Evolutionary conservation across 2,113 vertebrate genomes (phyloP), one percentile per base, ranked within the genome.

Genomic region (Setophaga petechia): DNA sequence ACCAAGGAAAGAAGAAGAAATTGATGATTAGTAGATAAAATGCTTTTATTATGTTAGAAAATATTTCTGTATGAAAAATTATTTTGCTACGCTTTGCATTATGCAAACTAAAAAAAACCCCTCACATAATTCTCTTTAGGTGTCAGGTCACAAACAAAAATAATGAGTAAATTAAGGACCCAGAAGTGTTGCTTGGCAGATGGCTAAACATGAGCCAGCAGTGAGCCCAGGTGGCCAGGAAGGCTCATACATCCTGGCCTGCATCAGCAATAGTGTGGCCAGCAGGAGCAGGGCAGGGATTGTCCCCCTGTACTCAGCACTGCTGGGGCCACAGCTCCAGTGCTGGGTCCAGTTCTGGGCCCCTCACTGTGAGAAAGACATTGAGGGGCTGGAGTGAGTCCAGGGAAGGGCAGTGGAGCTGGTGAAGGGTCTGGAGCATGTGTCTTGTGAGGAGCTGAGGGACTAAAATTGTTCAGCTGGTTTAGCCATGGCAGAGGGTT

Each of bases 391-490:
- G 30, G 7, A 57, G n/a, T 17, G 27, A 30, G 52, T 49, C 35
- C 35, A 43, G 49, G 4, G 20, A 47, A 63, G 5, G 66, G 12
- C 49, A 63, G 2, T 0, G 2, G 58, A 21, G 13, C 41, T 79
- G n/a, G 21, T 3, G 35, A 35, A 65, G 21, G 17, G 11, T 27
- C 58, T 57, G 58, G 35, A 65, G 43, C 14, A 10, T 25, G 20
- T 7, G 15, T 35, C 14, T 2, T 43, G 18, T 35, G 35, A 79
- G 35, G 21, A 49, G 20, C 35, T 65, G 49, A 49, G 35, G 37
- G 17, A 57, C 43, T 49, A 30, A 20, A 0, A 1, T 1, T 18
- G 14, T 73, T 73, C 12, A 65, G 9, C 20, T 72, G 30, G 13
- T 41, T 63, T 35, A 65, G 6, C 43, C 17, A 35, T 12, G 17